Base-by-base conservation (phyloP, 2,888 invertebrate genomes). In the Palloptera scutellata region DNA sequence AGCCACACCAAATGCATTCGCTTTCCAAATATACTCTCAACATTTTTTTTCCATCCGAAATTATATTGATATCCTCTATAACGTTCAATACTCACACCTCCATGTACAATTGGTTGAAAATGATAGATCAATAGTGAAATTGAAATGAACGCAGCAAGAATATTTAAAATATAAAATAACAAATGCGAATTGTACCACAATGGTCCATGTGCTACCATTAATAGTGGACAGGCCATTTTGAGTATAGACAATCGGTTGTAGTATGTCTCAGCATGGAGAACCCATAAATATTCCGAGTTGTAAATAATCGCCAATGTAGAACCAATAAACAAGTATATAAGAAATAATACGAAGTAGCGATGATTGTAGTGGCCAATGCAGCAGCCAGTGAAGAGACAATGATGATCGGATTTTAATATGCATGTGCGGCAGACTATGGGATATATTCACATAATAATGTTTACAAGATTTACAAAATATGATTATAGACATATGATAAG, bases 361-460 rank as follows among this genome's bases (percentile, higher is more conserved):
- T 93, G 91, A 84, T 97, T 97, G 69, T 86, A 87, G 81, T 94
- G 92, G 1, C 97, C 97, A 55, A 97, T 87, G 81, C 97, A 97
- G 79, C 91, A 92, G 19, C 93, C 94, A 43, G 93, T 91, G 82
- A 96, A 97, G 73, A 92, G 90, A 80, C 97, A 94, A 81, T 94
- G 93, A 85, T 94, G 95, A 82, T 95, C 96, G 71, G 96, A 87
- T 84, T 94, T 95, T 61, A 84, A 51, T 61, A 97, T 90, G 82
- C 98, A 98, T 8, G 88, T 86, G 72, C 92, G 87, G 83, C 98
- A 98, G 5, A 87, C 87, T 4, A 66, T 52, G n/a, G 8, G 17
- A 57, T 1, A 15, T 30, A 30, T 30, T 2, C 30, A 30, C 3
- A 4, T 30, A 30, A 30, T 30, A 4, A 30, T 4, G 30, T n/a